Percentiles rank a stretch among this genome's conserved stretches.
Evolutionary conservation across 2,113 vertebrate genomes (phyloP).

Genomic region (Burhinus bistriatus): DNA sequence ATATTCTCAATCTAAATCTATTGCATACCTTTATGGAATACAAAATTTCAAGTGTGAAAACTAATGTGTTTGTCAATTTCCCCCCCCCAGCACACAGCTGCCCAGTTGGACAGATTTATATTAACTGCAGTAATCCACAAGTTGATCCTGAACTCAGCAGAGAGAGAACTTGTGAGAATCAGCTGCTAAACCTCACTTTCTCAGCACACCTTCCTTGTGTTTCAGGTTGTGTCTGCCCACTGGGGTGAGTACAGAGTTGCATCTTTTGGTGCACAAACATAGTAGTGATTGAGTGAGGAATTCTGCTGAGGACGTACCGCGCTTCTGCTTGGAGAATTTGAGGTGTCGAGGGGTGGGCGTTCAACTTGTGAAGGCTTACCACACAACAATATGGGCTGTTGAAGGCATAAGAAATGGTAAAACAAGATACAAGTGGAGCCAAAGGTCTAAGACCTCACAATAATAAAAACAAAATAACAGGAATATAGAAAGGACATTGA

Average conservation of each 20-base stretch:
- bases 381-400: fast-evolving
- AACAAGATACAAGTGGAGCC: neutral
- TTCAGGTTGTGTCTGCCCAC: slow-evolving; percentile 87
- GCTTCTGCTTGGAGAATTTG: neutral
- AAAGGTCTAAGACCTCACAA: neutral
- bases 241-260: slow-evolving; percentile 77
- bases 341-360: neutral
- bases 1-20: neutral
- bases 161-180: slow-evolving; percentile 90
- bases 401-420: neutral
- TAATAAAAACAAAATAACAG: neutral
- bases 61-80: neutral
- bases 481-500: neutral
- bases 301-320: neutral
- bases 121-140: slow-evolving; percentile 82
- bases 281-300: neutral
- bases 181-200: slow-evolving; percentile 89
- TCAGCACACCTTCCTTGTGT: slow-evolving; percentile 84
- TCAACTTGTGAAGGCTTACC: neutral
- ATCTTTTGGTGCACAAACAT: neutral
- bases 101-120: slow-evolving; percentile 83
- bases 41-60: neutral
- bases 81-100: slow-evolving; percentile 73
- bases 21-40: neutral
- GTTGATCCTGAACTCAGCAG: slow-evolving; percentile 64